Conservation (phyloP, 2,113 vertebrate genomes). For the Proteles cristata region DNA sequence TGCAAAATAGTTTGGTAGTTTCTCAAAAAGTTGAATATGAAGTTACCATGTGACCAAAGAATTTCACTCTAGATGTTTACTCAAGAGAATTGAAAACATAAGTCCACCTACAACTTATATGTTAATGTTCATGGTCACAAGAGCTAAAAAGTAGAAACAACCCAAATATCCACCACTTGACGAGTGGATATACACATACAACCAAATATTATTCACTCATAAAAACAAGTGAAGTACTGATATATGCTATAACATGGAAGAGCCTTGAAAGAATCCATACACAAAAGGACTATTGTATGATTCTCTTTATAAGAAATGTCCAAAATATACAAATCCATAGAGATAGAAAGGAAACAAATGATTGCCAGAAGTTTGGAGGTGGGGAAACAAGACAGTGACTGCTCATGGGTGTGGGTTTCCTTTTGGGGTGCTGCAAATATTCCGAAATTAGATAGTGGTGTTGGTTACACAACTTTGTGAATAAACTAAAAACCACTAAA, state of each 20-base stretch:
- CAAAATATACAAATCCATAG: not conserved
- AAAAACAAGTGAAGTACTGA: not conserved
- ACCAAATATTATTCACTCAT: slow-evolving; percentile 10
- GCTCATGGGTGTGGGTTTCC: not conserved
- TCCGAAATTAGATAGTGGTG: slow-evolving; percentile 11
- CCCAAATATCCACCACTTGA: not conserved
- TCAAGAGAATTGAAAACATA: not conserved
- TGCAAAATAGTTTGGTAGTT: not conserved
- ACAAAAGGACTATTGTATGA: not conserved
- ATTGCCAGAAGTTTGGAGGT: not conserved
- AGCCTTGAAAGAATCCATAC: slow-evolving; percentile 25
- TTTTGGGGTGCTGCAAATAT: not conserved
- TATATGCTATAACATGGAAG: not conserved
- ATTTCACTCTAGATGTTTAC: not conserved
- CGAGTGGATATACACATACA: not conserved
- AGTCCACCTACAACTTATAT: not conserved
- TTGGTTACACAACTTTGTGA: not conserved
- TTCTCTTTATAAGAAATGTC: not conserved
- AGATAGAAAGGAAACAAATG: not conserved
- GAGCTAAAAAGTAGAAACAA: slow-evolving; percentile 2
- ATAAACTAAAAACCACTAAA: slow-evolving; percentile 19
- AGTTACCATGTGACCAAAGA: not conserved
- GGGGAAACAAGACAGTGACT: not conserved
- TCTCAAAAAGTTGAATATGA: not conserved
- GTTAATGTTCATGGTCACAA: not conserved